Percentiles rank a stretch among this genome's conserved stretches.
Evolutionary conservation across 2,888 invertebrate species (phyloP).

Genomic region (Seira ritae): DNA sequence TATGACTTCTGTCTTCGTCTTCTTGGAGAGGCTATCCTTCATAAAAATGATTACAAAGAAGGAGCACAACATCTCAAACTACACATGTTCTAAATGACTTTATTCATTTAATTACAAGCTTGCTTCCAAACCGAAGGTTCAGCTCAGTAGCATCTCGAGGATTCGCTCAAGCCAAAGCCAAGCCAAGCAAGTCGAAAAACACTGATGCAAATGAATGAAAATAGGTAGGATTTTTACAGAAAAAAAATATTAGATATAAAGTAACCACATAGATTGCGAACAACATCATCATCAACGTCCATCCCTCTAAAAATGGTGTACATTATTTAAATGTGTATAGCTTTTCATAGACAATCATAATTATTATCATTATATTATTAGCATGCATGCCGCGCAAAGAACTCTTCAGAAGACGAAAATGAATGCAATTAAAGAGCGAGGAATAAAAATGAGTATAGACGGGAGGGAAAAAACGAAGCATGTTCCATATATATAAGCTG

Average conservation of each 20-base stretch:
- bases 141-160: conserved; percentile 12
- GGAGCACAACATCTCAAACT: conserved; percentile 5
- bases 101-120: conserved; percentile 49
- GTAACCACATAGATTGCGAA: neutral
- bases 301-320: conserved; percentile 4
- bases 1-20: conserved; percentile 4
- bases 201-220: conserved; percentile 1
- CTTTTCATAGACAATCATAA: conserved; percentile 32
- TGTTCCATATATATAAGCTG: conserved; percentile 53
- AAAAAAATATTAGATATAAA: neutral
- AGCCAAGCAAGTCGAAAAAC: neutral
- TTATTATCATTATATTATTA: conserved; percentile 60
- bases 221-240: neutral
- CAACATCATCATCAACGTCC: conserved; percentile 11
- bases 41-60: conserved; percentile 21
- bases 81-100: conserved; percentile 49
- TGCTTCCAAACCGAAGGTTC: neutral
- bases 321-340: conserved; percentile 16
- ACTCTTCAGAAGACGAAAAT: conserved; percentile 40
- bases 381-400: conserved; percentile 53
- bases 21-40: neutral
- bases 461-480: conserved; percentile 27
- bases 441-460: neutral
- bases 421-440: conserved; percentile 51
- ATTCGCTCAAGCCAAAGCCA: neutral